Conservation (phyloP, 2,888 invertebrate species). For the Troglohyphantes excavatus region DNA sequence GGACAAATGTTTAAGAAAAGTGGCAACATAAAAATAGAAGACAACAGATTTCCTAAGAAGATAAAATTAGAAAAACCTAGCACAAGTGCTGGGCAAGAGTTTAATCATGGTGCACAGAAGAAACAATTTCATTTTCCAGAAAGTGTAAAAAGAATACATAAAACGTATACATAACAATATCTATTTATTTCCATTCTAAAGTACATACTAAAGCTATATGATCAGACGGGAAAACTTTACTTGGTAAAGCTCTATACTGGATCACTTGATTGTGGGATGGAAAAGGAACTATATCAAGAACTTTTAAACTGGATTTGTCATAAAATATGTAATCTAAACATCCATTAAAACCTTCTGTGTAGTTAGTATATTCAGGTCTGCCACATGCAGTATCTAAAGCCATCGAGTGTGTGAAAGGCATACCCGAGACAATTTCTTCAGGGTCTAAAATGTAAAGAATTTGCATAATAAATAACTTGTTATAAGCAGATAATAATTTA, state of each 20-base stretch:
- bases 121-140: background rate
- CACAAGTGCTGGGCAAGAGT: background rate
- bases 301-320: conserved; percentile 80
- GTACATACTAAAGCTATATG: conserved; percentile 95
- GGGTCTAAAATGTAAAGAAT: conserved; percentile 80
- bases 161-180: background rate
- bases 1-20: too few species aligned
- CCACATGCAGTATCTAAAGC: conserved; percentile 91
- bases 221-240: conserved; percentile 95
- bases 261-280: conserved; percentile 90
- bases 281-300: conserved; percentile 87
- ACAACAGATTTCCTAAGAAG: background rate
- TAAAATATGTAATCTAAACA: conserved; percentile 96
- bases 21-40: background rate
- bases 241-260: conserved; percentile 91
- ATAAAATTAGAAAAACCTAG: background rate
- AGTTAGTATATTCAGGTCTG: conserved; percentile 92
- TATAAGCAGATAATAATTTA: too few species aligned
- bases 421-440: conserved; percentile 86
- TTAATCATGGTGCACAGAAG: background rate
- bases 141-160: background rate
- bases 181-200: conserved; percentile 85
- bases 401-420: conserved; percentile 87
- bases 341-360: conserved; percentile 90
- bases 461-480: too few species aligned